Evolutionary conservation across 30 jellyfish, hydroid and myxozoan genomes (phyloP).

Genomic region (Nemopilema nomurai): DNA sequence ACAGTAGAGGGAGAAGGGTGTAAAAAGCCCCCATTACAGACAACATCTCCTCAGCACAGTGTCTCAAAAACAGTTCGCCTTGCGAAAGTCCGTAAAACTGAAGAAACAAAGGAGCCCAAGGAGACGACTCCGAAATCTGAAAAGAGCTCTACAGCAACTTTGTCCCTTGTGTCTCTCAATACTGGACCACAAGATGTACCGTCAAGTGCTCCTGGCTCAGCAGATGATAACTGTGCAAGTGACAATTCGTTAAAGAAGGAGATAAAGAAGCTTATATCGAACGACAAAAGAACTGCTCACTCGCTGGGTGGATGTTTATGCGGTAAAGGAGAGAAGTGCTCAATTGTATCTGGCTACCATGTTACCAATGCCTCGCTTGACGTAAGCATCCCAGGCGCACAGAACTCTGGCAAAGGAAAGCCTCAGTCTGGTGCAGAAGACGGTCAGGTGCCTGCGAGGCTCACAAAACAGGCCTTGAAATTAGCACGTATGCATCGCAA

Average conservation of each 20-base stretch:
- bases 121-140: background rate
- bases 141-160: background rate
- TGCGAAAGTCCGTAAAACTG: conserved; percentile 8
- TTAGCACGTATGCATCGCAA: conserved; percentile 56
- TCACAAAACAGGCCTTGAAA: conserved; percentile 49
- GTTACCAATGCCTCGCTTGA: conserved; percentile 62
- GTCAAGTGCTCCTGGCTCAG: background rate
- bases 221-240: conserved; percentile 2
- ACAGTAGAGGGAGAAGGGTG: conserved; percentile 82
- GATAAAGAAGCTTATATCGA: conserved; percentile 6
- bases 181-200: background rate
- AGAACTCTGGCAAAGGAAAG: background rate
- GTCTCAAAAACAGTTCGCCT: conserved; percentile 3
- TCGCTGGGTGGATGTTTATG: conserved; percentile 56
- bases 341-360: conserved; percentile 63
- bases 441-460: background rate
- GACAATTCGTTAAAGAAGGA: conserved; percentile 28
- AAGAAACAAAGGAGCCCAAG: background rate
- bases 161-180: background rate
- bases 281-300: background rate
- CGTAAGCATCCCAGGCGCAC: background rate
- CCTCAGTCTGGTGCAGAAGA: background rate
- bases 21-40: conserved; percentile 34
- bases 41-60: conserved; percentile 37
- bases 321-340: conserved; percentile 55